Conservation (phyloP, 2,888 invertebrate species). For the Tholera decimalis region DNA sequence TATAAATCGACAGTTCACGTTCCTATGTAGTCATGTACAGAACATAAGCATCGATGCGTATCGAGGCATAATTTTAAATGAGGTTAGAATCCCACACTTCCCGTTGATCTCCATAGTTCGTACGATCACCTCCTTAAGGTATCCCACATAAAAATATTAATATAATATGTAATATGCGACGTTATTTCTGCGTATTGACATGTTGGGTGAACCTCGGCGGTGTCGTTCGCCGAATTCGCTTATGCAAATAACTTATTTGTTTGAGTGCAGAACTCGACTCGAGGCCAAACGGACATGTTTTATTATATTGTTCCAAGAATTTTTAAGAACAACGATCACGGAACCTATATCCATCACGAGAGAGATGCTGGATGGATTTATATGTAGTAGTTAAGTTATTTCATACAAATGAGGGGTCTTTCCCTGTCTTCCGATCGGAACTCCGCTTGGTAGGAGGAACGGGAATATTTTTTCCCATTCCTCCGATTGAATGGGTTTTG, state of each 20-base stretch:
- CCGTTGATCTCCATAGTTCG: neutral
- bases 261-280: slow-evolving; percentile 73
- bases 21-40: neutral
- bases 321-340: slow-evolving; percentile 66
- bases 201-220: slow-evolving; percentile 72
- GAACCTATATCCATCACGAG: slow-evolving; percentile 66
- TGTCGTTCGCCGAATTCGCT: slow-evolving; percentile 78
- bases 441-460: no score
- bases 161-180: slow-evolving; percentile 69
- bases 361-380: slow-evolving; percentile 56
- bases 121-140: neutral
- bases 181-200: slow-evolving; percentile 73
- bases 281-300: slow-evolving; percentile 74
- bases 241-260: slow-evolving; percentile 77
- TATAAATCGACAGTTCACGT: slow-evolving; percentile 42
- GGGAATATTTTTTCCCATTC: no score
- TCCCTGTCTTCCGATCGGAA: no score
- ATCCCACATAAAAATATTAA: neutral
- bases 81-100: neutral
- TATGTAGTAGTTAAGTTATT: no score
- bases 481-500: no score
- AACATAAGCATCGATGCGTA: slow-evolving; percentile 49
- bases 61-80: slow-evolving; percentile 44
- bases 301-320: slow-evolving; percentile 74
- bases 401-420: no score